Base-by-base conservation (phyloP, 2,797 vertebrate genomes). In the Alectoris magna region DNA sequence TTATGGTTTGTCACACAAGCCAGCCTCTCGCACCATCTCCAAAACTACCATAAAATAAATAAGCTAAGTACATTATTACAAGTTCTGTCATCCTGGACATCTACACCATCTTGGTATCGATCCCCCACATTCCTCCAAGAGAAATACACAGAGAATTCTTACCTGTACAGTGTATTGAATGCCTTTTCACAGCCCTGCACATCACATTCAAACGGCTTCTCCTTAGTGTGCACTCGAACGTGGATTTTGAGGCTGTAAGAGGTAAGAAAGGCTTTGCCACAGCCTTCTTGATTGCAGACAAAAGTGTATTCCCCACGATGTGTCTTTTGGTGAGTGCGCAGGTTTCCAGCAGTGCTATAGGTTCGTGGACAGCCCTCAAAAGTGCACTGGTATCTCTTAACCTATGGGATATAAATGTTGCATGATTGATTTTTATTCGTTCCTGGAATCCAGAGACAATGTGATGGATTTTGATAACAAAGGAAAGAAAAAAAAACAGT, bases 201-300 rank as follows among this genome's bases (percentile, higher is more conserved):
- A 3, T 99, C 99, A 34, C 99, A 99, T 95, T 99, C 99, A n/a
- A 99, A 99, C 4, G 99, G 99, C 95, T 99, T 99, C 96, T 99
- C 99, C 97, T 99, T 99, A 36, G 99, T 99, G 98, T 99, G 99
- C 84, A 99, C 99, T 9, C 99, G 98, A 29, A 99, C 99, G 0
- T 99, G 99, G 97, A 99, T 99, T 97, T 99, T 99, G 95, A 99
- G 98, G 97, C 99, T 99, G 97, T 99, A 99, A 27, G 99, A 99
- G 59, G 99, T 99, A 93, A 99, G 99, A 95, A 99, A 99, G 96
- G 99, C 99, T 96, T 99, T 99, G 91, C 99, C 99, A 38, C 99
- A 99, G 95, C 99, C 99, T 95, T 99, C 98, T 66, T 99, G 99
- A 93, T 99, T 99, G 96, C 99, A 99, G 90, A 99, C 99, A 10